Percentiles rank a stretch among this genome's conserved stretches.
These are phyloP conservation scores for Moxostoma hubbsi DNA, from an alignment of 2,797 vertebrate genomes.

Conservation along the genomic window DNA sequence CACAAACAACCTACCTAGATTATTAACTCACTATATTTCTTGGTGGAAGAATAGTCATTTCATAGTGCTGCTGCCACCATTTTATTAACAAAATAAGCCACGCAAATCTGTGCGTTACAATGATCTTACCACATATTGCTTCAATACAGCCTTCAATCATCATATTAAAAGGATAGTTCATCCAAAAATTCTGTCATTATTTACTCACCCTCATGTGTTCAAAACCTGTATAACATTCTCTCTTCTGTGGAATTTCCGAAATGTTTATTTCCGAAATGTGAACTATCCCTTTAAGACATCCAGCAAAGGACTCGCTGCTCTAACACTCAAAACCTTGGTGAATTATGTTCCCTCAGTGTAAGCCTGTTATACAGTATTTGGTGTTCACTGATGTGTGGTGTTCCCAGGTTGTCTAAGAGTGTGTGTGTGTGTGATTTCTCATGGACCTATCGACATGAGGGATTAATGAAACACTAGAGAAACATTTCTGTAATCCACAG, in stretches of 20 bases:
- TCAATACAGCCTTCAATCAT: too few relatives aligned
- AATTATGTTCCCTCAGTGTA: constrained; percentile 40
- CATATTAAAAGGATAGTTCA: too few relatives aligned
- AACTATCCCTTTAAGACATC: not conserved
- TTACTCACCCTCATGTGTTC: too few relatives aligned
- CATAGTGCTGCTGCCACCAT: too few relatives aligned
- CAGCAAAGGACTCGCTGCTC: not conserved
- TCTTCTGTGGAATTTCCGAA: too few relatives aligned
- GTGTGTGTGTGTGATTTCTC: constrained; percentile 57
- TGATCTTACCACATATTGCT: too few relatives aligned
- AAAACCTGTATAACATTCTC: not conserved
- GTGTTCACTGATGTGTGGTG: constrained; percentile 27
- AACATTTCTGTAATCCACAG: constrained; percentile 65
- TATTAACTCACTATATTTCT: too few relatives aligned
- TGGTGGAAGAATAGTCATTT: too few relatives aligned
- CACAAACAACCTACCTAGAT: too few relatives aligned
- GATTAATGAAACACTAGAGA: constrained; percentile 73
- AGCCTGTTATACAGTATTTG: constrained; percentile 37
- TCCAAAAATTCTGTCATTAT: too few relatives aligned
- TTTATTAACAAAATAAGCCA: too few relatives aligned
- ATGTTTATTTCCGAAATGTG: not conserved
- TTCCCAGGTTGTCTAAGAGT: constrained; percentile 40
- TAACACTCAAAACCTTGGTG: constrained; percentile 26
- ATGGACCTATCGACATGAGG: constrained; percentile 48
- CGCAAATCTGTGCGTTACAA: too few relatives aligned